These are phyloP conservation scores for Trisateles emortualis DNA, from an alignment of 2,888 invertebrate species.

Conservation along the genomic window DNA sequence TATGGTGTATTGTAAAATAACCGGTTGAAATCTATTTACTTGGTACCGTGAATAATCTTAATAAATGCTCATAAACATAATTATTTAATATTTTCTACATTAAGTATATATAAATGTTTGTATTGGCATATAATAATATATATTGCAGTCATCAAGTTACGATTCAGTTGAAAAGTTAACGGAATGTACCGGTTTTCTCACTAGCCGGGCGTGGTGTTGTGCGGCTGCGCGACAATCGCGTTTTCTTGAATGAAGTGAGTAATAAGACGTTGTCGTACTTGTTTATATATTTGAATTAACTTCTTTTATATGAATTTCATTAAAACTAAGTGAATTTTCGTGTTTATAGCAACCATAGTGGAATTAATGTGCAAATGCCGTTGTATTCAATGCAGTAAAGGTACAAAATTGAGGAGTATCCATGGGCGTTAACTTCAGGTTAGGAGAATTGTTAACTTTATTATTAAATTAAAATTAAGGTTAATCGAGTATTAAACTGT, in stretches of 20 bases:
- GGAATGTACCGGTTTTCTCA: constrained; percentile 55
- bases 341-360: constrained; percentile 38
- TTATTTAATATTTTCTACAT: too few relatives aligned
- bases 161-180: constrained; percentile 24
- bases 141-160: constrained; percentile 2
- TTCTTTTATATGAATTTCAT: constrained; percentile 56
- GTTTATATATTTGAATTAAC: constrained; percentile 66
- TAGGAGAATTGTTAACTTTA: constrained; percentile 69
- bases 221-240: constrained; percentile 75
- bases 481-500: constrained; percentile 56
- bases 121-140: too few relatives aligned
- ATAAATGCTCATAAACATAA: too few relatives aligned
- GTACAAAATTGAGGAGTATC: constrained; percentile 63
- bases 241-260: constrained; percentile 75
- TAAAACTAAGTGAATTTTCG: constrained; percentile 27
- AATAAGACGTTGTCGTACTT: constrained; percentile 68
- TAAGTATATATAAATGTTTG: too few relatives aligned
- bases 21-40: too few relatives aligned
- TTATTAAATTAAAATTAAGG: constrained; percentile 79
- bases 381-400: constrained; percentile 51
- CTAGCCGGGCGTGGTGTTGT: constrained; percentile 84
- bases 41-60: too few relatives aligned
- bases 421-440: constrained; percentile 85
- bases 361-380: constrained; percentile 52
- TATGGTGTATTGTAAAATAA: too few relatives aligned